These are phyloP conservation scores for Microctenopoma steveboyesi DNA, from an alignment of 2,797 vertebrate genomes.

Conservation along the genomic window DNA sequence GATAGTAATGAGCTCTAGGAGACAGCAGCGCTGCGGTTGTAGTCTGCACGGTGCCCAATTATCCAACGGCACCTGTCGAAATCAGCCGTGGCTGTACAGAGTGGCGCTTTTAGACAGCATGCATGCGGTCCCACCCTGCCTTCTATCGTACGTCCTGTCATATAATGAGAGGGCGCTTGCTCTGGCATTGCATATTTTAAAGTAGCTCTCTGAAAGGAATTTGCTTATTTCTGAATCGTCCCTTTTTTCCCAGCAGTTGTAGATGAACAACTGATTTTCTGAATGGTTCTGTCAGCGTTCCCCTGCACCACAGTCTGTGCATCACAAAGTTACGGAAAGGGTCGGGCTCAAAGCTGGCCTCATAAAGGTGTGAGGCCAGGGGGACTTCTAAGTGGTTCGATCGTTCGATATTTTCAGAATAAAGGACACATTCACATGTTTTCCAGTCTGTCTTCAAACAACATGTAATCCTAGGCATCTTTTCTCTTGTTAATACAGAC, in stretches of 20 bases:
- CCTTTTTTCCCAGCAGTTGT: background rate
- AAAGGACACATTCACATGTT: too few species aligned
- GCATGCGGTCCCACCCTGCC: constrained; percentile 49
- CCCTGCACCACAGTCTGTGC: background rate
- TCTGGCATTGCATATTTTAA: constrained; percentile 19
- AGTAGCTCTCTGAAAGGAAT: constrained; percentile 5
- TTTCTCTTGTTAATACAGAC: too few species aligned
- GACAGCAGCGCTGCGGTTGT: constrained; percentile 66
- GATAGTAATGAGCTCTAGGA: constrained; percentile 79
- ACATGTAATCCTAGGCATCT: too few species aligned
- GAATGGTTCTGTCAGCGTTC: background rate
- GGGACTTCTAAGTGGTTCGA: background rate
- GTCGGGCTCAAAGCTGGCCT: too few species aligned
- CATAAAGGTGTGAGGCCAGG: background rate
- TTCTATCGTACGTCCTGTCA: constrained; percentile 30
- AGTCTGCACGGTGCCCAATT: constrained; percentile 78
- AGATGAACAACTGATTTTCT: constrained; percentile 3
- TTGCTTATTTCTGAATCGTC: constrained; percentile 4
- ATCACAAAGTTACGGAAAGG: background rate
- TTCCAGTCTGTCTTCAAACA: too few species aligned
- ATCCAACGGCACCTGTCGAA: constrained; percentile 78
- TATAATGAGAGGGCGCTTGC: constrained; percentile 54
- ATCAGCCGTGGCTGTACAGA: constrained; percentile 46
- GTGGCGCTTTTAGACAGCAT: constrained; percentile 46
- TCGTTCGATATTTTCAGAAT: background rate